A percentile compares a stretch with the other conserved stretches of the same genome.
Evolutionary conservation across 2,888 invertebrate genomes (phyloP).

Genomic region (Tenthredo livida): DNA sequence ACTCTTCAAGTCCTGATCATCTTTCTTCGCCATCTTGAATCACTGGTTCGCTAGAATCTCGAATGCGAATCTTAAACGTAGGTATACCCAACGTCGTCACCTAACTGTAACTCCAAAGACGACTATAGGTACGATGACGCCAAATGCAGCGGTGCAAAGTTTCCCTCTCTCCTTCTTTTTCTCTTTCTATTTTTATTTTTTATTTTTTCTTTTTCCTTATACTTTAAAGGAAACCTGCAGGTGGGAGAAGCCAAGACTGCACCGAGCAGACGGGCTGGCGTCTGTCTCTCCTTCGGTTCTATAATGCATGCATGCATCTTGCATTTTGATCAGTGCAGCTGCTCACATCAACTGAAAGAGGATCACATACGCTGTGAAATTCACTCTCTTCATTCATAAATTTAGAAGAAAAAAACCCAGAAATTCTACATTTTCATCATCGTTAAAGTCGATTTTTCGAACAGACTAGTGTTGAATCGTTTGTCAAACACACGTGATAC

Average conservation of each 20-base stretch:
- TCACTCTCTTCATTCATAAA: background rate
- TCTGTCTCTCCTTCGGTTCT: background rate
- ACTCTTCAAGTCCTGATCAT: background rate
- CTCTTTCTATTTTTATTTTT: background rate
- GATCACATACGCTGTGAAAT: background rate
- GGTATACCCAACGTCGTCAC: background rate
- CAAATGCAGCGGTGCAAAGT: slow-evolving; percentile 29
- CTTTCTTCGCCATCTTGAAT: background rate
- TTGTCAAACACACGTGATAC: slow-evolving; percentile 25
- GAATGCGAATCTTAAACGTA: slow-evolving; percentile 13
- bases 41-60: background rate
- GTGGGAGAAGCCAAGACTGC: slow-evolving; percentile 48
- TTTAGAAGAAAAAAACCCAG: background rate
- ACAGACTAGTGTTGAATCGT: background rate
- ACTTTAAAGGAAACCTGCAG: slow-evolving; percentile 8
- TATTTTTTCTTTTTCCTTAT: background rate
- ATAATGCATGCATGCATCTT: slow-evolving; percentile 58
- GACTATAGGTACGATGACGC: slow-evolving; percentile 17
- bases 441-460: background rate
- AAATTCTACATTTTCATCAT: no score
- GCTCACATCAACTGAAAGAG: slow-evolving; percentile 24
- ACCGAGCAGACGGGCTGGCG: slow-evolving; percentile 48
- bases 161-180: background rate
- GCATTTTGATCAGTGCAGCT: slow-evolving; percentile 66
- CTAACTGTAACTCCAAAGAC: slow-evolving; percentile 36